Evolutionary conservation across 2,797 vertebrate genomes (phyloP).

Genomic region (Simalia tracyae): DNA sequence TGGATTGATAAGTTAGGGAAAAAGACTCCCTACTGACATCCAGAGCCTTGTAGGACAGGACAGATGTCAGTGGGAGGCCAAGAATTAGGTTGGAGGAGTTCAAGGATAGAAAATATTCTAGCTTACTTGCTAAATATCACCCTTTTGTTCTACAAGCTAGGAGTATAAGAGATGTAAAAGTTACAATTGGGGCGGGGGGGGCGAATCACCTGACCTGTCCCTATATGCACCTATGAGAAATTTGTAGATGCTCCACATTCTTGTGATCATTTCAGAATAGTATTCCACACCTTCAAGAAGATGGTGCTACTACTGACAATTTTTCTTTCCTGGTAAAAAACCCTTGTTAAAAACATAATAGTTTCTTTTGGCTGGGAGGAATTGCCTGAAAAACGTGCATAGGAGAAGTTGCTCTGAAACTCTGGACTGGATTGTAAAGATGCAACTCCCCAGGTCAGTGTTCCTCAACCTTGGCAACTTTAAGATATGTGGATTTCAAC

Average conservation of each 20-base stretch:
- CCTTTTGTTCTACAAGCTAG: background rate
- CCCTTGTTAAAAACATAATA: background rate
- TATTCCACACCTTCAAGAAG: background rate
- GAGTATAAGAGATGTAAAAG: background rate
- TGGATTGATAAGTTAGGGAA: background rate
- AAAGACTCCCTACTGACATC: background rate
- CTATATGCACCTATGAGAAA: background rate
- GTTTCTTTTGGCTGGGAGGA: background rate
- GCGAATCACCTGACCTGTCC: background rate
- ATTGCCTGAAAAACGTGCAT: background rate
- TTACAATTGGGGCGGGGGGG: background rate
- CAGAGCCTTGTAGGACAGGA: background rate
- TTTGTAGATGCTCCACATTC: background rate
- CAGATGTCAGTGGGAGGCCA: background rate
- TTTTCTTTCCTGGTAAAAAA: background rate
- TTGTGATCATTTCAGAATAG: background rate
- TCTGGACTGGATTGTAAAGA: background rate
- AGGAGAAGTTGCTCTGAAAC: background rate
- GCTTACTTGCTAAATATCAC: background rate
- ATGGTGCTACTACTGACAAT: background rate
- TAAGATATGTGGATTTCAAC: no score
- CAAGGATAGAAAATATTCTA: background rate
- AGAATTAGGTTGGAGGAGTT: background rate
- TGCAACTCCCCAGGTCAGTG: background rate
- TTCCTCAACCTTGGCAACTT: no score